Evolutionary conservation across 2,888 invertebrate genomes (phyloP).

Genomic region (Aromia moschata): DNA sequence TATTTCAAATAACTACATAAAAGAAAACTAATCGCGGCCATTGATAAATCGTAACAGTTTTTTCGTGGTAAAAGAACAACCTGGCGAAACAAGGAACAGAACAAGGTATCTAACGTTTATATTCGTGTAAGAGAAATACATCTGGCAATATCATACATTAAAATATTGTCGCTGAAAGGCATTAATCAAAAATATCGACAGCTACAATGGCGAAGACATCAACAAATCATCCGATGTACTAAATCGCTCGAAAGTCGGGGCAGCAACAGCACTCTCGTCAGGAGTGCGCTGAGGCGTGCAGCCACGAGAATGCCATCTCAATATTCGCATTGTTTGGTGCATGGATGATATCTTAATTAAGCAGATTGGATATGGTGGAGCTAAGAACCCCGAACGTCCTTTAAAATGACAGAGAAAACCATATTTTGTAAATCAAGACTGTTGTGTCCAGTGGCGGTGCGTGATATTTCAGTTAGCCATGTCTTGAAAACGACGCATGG

Average conservation of each 20-base stretch:
- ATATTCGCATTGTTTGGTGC: slow-evolving; percentile 13
- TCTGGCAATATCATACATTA: slow-evolving; percentile 22
- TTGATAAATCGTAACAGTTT: not conserved
- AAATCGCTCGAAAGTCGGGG: slow-evolving; percentile 21
- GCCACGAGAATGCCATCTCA: slow-evolving; percentile 17
- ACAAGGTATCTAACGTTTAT: slow-evolving; percentile 8
- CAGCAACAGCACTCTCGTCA: slow-evolving; percentile 28
- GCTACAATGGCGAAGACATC: slow-evolving; percentile 32
- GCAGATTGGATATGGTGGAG: no score
- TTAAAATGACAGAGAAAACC: no score
- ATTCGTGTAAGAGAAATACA: slow-evolving; percentile 30
- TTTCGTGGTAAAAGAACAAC: not conserved
- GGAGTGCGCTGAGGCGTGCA: slow-evolving; percentile 26
- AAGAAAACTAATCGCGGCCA: not conserved
- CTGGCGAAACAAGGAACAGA: slow-evolving; percentile 8
- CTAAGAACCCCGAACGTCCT: no score
- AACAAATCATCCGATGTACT: slow-evolving; percentile 30
- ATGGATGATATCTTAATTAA: slow-evolving; percentile 18
- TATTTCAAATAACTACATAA: not conserved
- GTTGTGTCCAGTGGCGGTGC: no score
- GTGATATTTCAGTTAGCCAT: no score
- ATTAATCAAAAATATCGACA: slow-evolving; percentile 34
- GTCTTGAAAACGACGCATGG: no score
- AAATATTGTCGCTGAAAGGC: slow-evolving; percentile 26
- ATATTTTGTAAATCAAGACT: no score